Evolutionary conservation across 2,113 vertebrate species (phyloP), one percentile per base, ranked within the genome.

Genomic region (Rhinogobius similis): DNA sequence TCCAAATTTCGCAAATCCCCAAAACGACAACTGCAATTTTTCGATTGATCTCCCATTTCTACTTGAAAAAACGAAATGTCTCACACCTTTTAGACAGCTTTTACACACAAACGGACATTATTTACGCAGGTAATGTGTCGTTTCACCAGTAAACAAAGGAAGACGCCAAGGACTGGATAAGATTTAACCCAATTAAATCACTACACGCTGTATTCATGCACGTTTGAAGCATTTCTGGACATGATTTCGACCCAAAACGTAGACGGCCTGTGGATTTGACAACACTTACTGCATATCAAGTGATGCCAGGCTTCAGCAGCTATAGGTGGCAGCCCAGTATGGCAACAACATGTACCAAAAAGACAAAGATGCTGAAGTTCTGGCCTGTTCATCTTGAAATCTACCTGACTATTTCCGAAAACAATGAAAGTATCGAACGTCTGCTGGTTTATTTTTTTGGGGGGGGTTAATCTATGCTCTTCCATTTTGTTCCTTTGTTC

Each of bases 291-390:
- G 58, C 27, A 61, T 61, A 61, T n/a, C 58, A 61, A 36, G 52
- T 58, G 55, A 58, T 29, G 55, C 55, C 26, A 7, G 50, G 23
- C 53, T 50, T 23, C 10, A 18, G 10, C 52, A 50, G 46, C 46
- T 32, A 56, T 56, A 56, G 26, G 27, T 29, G 56, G 55, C n/a
- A 59, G 27, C 26, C 18, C 56, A 24, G 52, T 53, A 59, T 32
- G 27, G 58, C 29, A 61, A 61, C 58, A 61, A 32, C 29, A n/a
- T 36, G 58, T 11, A 36, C 58, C n/a, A 32, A n/a, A 61, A 61
- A 61, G 36, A 61, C 58, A 59, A 11, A 39, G 50, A 10, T 12
- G 10, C 24, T 24, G 46, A 48, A 48, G 46, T 48, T 44, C 12
- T 41, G 5, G 39, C 39, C 43, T 5, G 29, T 18, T 9, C 20